phyloP scores from a whole-genome alignment of 2,888 invertebrate genomes.

The Mylabris sibirica region DNA sequence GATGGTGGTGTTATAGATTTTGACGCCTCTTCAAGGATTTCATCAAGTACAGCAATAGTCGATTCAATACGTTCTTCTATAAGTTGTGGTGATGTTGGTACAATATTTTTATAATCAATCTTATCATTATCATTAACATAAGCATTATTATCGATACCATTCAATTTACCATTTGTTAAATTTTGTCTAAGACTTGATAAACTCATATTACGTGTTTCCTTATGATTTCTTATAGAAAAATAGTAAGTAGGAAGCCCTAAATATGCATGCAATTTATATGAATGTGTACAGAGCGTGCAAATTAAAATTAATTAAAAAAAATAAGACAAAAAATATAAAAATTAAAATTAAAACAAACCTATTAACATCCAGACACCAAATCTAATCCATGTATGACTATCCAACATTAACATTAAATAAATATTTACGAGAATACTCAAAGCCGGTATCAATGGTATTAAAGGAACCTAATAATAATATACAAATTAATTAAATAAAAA shows the following conservation, averaged over 20 bases:
- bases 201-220: constrained; percentile 40
- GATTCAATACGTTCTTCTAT: constrained; percentile 16
- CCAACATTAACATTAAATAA: constrained; percentile 84
- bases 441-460: constrained; percentile 83
- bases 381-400: constrained; percentile 81
- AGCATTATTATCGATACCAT: constrained; percentile 35
- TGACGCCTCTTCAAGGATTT: constrained; percentile 20
- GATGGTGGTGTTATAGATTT: constrained; percentile 24
- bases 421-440: constrained; percentile 83
- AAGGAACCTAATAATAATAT: constrained; percentile 71
- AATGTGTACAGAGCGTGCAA: constrained; percentile 48
- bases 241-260: constrained; percentile 58
- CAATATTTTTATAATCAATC: background rate
- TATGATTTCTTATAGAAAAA: constrained; percentile 45
- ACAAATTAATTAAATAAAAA: constrained; percentile 11
- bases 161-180: constrained; percentile 24
- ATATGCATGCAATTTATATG: constrained; percentile 47
- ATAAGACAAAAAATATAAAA: constrained; percentile 14
- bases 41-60: constrained; percentile 25
- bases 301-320: constrained; percentile 16
- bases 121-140: constrained; percentile 28
- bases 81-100: constrained; percentile 10
- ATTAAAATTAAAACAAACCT: constrained; percentile 66
- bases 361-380: constrained; percentile 81
- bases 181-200: constrained; percentile 18